These are phyloP conservation scores for Hipparchia semele DNA, from an alignment of 2,888 invertebrate genomes.

Conservation along the genomic window DNA sequence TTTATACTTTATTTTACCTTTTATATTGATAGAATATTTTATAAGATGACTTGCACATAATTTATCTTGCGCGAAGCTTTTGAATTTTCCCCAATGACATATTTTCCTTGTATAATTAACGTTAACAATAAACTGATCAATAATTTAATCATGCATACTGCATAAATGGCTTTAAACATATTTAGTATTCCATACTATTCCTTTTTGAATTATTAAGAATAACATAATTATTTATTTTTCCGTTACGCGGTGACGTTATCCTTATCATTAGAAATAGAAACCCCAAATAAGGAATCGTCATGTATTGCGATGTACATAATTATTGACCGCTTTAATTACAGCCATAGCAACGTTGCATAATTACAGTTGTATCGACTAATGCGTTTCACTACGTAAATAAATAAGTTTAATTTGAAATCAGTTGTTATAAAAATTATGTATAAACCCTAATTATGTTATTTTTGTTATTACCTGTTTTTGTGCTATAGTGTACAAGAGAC, in stretches of 20 bases:
- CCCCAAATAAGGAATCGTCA: slow-evolving; percentile 9
- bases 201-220: neutral
- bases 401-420: too few species aligned
- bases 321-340: slow-evolving; percentile 2
- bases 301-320: slow-evolving; percentile 10
- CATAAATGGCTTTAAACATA: neutral
- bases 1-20: too few species aligned
- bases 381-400: neutral
- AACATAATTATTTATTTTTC: neutral
- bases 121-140: neutral
- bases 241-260: slow-evolving; percentile 14
- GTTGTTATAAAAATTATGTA: too few species aligned
- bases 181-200: neutral
- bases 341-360: slow-evolving; percentile 11
- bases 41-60: slow-evolving; percentile 5
- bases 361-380: neutral
- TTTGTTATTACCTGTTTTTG: too few species aligned
- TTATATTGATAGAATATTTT: too few species aligned
- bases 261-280: slow-evolving; percentile 8
- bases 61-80: neutral
- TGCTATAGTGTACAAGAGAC: too few species aligned
- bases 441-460: too few species aligned
- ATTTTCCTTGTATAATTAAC: slow-evolving; percentile 4
- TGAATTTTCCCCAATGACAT: neutral
- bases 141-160: neutral